phyloP scores from a whole-genome alignment of 35 echinoderm and acorn worm genomes.

The Holothuria glaberrima region DNA sequence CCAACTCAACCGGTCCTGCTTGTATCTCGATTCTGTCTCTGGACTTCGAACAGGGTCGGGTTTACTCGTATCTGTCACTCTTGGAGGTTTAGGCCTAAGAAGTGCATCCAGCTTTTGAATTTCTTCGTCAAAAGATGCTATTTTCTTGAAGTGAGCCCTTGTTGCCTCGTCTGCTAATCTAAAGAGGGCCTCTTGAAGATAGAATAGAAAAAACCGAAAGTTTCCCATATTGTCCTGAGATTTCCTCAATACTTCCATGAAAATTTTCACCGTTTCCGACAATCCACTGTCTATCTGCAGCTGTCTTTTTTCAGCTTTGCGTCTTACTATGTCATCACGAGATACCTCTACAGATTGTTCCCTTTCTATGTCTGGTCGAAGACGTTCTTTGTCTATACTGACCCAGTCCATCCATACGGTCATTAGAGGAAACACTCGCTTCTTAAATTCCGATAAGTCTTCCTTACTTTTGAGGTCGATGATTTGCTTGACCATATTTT shows the following conservation, averaged over 20 bases:
- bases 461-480: too few species aligned
- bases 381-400: constrained; percentile 5
- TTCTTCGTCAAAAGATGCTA: not conserved
- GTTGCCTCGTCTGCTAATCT: not conserved
- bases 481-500: too few species aligned
- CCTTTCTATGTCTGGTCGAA: not conserved
- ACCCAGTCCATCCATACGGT: constrained; percentile 1
- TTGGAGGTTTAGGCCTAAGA: not conserved
- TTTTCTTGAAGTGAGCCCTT: not conserved
- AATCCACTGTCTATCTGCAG: not conserved
- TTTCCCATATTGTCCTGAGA: not conserved
- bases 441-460: constrained; percentile 11
- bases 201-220: not conserved
- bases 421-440: not conserved
- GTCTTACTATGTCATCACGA: not conserved
- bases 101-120: not conserved
- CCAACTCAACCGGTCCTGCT: not conserved
- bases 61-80: not conserved
- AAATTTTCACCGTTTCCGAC: not conserved
- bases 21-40: not conserved
- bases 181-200: not conserved
- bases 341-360: not conserved
- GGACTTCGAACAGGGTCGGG: not conserved
- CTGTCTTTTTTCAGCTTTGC: not conserved
- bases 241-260: not conserved